phyloP scores from a whole-genome alignment of 2,888 invertebrate species.

The Drosophila nr. medialis region DNA sequence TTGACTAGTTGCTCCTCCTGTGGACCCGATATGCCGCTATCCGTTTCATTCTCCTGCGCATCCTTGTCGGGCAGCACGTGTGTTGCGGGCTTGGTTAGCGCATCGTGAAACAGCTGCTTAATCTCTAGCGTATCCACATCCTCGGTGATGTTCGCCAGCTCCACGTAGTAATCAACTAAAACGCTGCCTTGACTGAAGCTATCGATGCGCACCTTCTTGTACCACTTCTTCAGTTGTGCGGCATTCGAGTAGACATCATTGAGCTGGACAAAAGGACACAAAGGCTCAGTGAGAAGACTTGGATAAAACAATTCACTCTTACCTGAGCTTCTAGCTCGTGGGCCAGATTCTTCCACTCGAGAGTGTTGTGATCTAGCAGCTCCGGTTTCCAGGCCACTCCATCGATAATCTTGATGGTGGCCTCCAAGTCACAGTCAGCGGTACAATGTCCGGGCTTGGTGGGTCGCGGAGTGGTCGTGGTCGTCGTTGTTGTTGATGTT shows the following conservation, averaged over 20 bases:
- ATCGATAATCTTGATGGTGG: slow-evolving; percentile 93
- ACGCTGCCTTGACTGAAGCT: slow-evolving; percentile 95
- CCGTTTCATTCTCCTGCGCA: slow-evolving; percentile 86
- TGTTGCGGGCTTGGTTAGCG: slow-evolving; percentile 85
- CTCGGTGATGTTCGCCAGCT: slow-evolving; percentile 90
- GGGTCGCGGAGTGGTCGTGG: slow-evolving; percentile 89
- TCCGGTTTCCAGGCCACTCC: slow-evolving; percentile 94
- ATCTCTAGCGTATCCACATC: slow-evolving; percentile 90
- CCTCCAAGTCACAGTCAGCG: slow-evolving; percentile 93
- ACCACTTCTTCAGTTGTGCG: slow-evolving; percentile 91
- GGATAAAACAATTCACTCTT: slow-evolving; percentile 39
- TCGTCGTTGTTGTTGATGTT: slow-evolving; percentile 88
- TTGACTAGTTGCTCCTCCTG: slow-evolving; percentile 87
- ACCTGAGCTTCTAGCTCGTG: slow-evolving; percentile 93
- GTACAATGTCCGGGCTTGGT: slow-evolving; percentile 92
- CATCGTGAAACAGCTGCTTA: slow-evolving; percentile 88
- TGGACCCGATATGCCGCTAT: slow-evolving; percentile 82
- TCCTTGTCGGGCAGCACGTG: slow-evolving; percentile 82
- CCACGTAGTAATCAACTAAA: slow-evolving; percentile 94
- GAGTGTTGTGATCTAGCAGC: slow-evolving; percentile 92
- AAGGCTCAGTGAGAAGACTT: background rate
- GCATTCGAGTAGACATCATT: slow-evolving; percentile 93
- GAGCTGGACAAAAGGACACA: slow-evolving; percentile 86
- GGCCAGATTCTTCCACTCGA: slow-evolving; percentile 93
- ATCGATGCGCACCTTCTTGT: slow-evolving; percentile 93